Percentiles rank a stretch among this genome's conserved stretches.
phyloP scores from a whole-genome alignment of 2,888 invertebrate genomes.

The Monoplex corrugatus region DNA sequence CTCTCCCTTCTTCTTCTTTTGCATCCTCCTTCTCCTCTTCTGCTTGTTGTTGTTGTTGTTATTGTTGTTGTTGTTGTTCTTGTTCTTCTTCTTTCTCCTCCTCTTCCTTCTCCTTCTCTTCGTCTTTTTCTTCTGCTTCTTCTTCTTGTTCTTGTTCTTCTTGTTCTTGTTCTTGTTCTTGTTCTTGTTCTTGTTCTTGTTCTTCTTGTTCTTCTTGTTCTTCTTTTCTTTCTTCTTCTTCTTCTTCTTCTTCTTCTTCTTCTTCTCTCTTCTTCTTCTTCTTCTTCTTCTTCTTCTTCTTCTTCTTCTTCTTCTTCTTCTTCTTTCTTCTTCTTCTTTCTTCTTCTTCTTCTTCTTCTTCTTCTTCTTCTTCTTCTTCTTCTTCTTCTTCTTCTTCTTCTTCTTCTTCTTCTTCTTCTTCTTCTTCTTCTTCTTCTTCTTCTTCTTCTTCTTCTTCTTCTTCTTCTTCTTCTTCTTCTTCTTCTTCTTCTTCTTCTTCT shows the following conservation, averaged over 20 bases:
- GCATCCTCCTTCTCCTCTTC: not conserved
- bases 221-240: not conserved
- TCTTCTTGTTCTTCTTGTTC: not conserved
- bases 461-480: not conserved
- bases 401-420: not conserved
- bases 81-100: not conserved
- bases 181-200: not conserved
- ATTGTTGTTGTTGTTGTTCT: not conserved
- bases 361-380: not conserved
- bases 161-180: not conserved
- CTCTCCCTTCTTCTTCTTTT: not conserved
- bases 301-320: no score
- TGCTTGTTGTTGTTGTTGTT: not conserved
- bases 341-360: not conserved
- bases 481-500: not conserved
- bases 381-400: not conserved
- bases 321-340: not conserved
- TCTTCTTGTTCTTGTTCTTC: no score
- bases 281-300: not conserved
- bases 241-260: no score
- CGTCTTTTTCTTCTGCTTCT: no score
- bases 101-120: no score
- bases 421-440: not conserved
- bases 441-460: not conserved
- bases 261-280: no score